Evolutionary conservation across 2,113 vertebrate genomes (phyloP), one percentile per base, ranked within the genome.

Genomic region (Crocuta crocuta): DNA sequence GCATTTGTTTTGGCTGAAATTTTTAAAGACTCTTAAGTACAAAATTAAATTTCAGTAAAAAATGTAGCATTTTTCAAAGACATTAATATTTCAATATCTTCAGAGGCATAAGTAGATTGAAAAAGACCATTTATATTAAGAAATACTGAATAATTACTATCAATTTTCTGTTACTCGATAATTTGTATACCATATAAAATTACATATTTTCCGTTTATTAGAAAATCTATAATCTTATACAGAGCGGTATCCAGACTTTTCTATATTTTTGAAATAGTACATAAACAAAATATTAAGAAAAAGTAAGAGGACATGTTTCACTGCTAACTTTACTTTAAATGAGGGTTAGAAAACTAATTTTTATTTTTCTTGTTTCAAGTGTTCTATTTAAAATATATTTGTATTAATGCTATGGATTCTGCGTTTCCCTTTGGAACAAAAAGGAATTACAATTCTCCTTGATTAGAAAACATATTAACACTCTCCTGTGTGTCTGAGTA

Each of bases 1-100:
- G 31, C 35, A 97, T 83, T 92, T 97, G 7, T 96, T 94, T 26
- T 3, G 3, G 2, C 58, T 92, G 13, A 82, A 90, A 97, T 94
- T 65, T 97, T 71, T 81, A 95, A 96, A 96, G 10, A 78, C 4
- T 66, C 0, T 17, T 45, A 85, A 66, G 1, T 76, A 83, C 3
- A 89, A 93, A 79, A 78, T 88, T 73, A 55, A 93, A 95, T 93
- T 80, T 92, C 24, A 74, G 5, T 82, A 76, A 84, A 53, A 80
- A 79, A 31, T n/a, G 0, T 39, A 91, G 23, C 4, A 28, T 35
- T 26, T 85, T 78, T 33, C 1, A 66, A 94, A 39, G 5, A 89
- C 7, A 4, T 28, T 39, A 86, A 19, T 94, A 87, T 95, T 92
- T 94, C 10, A 94, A 26, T 39, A 97, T 79, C 16, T 91, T 94